Percentiles rank a stretch among this genome's conserved stretches.
Conservation (phyloP, 1,140 invertebrate species). For the Drosophila punjabiensis region DNA sequence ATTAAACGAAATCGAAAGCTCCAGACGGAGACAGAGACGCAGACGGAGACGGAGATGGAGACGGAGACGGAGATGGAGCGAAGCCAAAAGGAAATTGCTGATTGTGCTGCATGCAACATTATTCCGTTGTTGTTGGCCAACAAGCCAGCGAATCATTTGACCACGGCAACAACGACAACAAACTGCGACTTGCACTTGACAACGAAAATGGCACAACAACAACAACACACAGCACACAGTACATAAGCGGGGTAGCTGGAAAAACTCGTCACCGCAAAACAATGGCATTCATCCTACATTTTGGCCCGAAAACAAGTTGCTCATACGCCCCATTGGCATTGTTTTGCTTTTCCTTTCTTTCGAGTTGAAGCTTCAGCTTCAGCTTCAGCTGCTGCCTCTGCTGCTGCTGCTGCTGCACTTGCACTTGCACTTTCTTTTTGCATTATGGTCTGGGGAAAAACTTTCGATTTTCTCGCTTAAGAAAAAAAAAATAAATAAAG, state of each 20-base stretch:
- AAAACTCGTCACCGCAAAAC: constrained; percentile 70
- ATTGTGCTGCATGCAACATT: constrained; percentile 61
- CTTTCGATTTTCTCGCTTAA: constrained; percentile 84
- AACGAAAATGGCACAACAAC: constrained; percentile 72
- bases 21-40: constrained; percentile 12
- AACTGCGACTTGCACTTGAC: constrained; percentile 75
- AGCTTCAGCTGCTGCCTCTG: constrained; percentile 10
- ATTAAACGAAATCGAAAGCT: constrained; percentile 82
- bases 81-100: constrained; percentile 72
- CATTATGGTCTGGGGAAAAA: constrained; percentile 85
- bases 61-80: constrained; percentile 7
- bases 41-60: constrained; percentile 1
- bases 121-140: constrained; percentile 49
- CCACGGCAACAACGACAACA: constrained; percentile 54
- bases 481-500: constrained; percentile 40
- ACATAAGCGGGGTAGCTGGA: constrained; percentile 35
- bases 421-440: constrained; percentile 85
- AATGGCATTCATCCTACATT: constrained; percentile 79
- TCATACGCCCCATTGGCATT: constrained; percentile 81
- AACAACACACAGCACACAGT: too few species aligned
- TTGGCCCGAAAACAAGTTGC: constrained; percentile 79
- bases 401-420: constrained; percentile 62
- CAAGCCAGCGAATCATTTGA: constrained; percentile 56
- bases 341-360: constrained; percentile 76
- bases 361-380: constrained; percentile 10